Conservation (phyloP, 2,113 vertebrate species). For the Aspidoscelis tigris region DNA sequence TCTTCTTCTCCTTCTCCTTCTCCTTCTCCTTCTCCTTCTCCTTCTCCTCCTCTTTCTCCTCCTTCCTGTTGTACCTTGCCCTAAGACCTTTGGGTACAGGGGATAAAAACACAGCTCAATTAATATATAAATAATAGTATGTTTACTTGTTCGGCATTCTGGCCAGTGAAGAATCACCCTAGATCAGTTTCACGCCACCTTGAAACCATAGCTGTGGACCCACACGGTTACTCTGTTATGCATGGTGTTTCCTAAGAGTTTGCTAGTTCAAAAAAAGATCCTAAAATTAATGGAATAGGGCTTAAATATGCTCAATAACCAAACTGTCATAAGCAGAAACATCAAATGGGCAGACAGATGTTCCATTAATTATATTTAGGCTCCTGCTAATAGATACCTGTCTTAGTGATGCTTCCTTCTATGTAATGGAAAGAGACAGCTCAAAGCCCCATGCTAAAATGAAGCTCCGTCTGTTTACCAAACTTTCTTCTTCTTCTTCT, state of each 20-base stretch:
- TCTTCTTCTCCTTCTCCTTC: too few species aligned
- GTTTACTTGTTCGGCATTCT: too few species aligned
- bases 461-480: slow-evolving; percentile 50
- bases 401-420: neutral
- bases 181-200: too few species aligned
- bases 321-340: neutral
- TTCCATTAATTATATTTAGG: neutral
- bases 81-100: too few species aligned
- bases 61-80: too few species aligned
- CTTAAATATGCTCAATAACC: neutral
- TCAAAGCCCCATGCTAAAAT: slow-evolving; percentile 34
- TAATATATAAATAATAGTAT: too few species aligned
- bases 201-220: neutral
- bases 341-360: neutral
- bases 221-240: neutral
- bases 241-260: neutral
- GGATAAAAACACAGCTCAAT: too few species aligned
- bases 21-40: too few species aligned
- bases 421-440: neutral
- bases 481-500: slow-evolving; percentile 7
- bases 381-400: slow-evolving; percentile 16
- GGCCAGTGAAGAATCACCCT: too few species aligned
- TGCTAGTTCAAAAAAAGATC: neutral
- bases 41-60: too few species aligned
- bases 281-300: neutral